phyloP scores from a whole-genome alignment of 2,797 vertebrate genomes.

The Carcharodon carcharias region DNA sequence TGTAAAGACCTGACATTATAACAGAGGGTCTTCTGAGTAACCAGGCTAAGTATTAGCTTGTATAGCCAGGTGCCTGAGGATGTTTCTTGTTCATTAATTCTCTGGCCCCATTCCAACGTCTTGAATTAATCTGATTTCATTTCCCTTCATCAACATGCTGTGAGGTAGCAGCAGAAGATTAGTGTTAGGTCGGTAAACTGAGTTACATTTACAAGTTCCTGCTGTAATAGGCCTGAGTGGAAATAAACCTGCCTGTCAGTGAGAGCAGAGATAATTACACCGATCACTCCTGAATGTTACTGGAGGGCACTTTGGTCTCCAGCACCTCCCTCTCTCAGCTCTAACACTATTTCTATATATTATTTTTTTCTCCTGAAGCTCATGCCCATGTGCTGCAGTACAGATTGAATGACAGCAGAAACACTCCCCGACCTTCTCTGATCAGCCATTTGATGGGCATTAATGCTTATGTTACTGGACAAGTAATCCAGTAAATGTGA shows the following conservation, averaged over 20 bases:
- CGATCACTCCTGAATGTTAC: background rate
- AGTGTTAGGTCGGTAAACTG: background rate
- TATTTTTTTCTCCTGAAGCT: background rate
- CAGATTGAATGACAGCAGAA: background rate
- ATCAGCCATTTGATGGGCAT: background rate
- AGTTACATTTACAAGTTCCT: background rate
- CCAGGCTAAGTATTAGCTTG: background rate
- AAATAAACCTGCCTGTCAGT: background rate
- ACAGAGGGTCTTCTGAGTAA: background rate
- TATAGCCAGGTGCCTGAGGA: background rate
- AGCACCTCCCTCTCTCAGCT: background rate
- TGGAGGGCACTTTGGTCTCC: background rate
- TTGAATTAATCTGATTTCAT: background rate
- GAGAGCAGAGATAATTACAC: background rate
- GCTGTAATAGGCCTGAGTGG: background rate
- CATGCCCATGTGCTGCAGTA: background rate
- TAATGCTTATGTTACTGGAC: background rate
- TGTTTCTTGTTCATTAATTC: background rate
- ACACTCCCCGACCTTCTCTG: background rate
- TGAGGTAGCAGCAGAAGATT: conserved; percentile 16
- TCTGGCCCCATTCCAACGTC: background rate
- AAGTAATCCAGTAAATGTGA: background rate
- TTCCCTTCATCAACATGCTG: background rate
- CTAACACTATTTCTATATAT: background rate
- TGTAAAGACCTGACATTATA: background rate